A percentile compares a stretch with the other conserved stretches of the same genome.
phyloP scores from a whole-genome alignment of 1,140 invertebrate genomes.

The Halyomorpha halys region DNA sequence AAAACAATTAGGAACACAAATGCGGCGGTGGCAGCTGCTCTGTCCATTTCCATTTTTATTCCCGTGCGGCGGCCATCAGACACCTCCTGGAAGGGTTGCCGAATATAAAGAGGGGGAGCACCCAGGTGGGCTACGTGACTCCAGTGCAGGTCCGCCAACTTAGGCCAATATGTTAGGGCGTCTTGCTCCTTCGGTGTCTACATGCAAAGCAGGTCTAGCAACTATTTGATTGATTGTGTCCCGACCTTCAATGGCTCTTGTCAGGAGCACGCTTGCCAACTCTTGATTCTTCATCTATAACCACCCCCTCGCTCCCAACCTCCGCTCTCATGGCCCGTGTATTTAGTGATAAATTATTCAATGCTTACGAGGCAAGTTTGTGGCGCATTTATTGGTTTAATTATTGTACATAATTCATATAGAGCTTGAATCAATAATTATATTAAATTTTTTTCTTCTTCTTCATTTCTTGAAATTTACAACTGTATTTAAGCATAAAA shows the following conservation, averaged over 20 bases:
- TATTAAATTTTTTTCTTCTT: too few relatives aligned
- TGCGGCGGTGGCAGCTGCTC: neutral
- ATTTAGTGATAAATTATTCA: too few relatives aligned
- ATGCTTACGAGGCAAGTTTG: too few relatives aligned
- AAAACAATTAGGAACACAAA: conserved; percentile 9
- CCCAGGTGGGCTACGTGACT: too few relatives aligned
- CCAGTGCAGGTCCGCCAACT: conserved; percentile 7
- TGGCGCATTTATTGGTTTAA: too few relatives aligned
- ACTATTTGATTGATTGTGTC: neutral
- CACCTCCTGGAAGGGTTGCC: too few relatives aligned
- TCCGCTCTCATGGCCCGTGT: neutral
- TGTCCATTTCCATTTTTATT: conserved; percentile 26
- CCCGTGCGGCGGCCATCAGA: neutral
- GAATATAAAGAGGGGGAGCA: too few relatives aligned
- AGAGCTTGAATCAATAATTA: too few relatives aligned
- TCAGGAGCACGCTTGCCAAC: conserved; percentile 1
- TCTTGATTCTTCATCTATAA: neutral
- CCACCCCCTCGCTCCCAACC: neutral
- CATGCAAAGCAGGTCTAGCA: neutral
- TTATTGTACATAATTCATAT: too few relatives aligned
- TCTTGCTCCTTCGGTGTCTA: neutral
- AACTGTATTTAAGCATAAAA: too few relatives aligned
- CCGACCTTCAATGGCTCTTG: neutral
- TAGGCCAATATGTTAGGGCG: conserved; percentile 12
- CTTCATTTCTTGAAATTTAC: too few relatives aligned